Percentiles rank a stretch among this genome's conserved stretches.
phyloP scores from a whole-genome alignment of 2,888 invertebrate species.

The Criorhina ranunculi region DNA sequence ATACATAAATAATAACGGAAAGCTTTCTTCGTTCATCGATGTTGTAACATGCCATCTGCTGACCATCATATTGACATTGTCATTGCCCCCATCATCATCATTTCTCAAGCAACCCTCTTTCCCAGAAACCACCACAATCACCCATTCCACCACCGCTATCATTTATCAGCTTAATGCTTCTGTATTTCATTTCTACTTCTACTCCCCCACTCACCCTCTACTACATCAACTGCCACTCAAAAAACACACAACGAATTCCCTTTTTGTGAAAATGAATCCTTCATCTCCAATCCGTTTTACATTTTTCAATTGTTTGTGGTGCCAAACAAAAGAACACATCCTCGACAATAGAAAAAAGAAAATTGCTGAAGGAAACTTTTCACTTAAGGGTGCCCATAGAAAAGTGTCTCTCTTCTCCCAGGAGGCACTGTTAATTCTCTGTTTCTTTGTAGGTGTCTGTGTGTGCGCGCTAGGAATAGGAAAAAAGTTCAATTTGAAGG shows the following conservation, averaged over 20 bases:
- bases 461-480: not conserved
- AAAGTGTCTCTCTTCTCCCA: conserved; percentile 36
- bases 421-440: conserved; percentile 65
- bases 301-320: conserved; percentile 72
- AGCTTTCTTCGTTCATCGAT: conserved; percentile 32
- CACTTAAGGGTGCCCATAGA: conserved; percentile 68
- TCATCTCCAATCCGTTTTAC: conserved; percentile 73
- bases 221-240: conserved; percentile 30
- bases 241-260: conserved; percentile 65
- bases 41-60: conserved; percentile 65
- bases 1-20: conserved; percentile 35
- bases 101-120: conserved; percentile 2
- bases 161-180: conserved; percentile 70
- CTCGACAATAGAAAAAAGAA: conserved; percentile 10
- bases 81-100: conserved; percentile 47
- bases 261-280: conserved; percentile 59
- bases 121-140: conserved; percentile 1
- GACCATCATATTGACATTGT: conserved; percentile 70
- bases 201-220: not conserved
- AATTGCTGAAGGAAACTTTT: conserved; percentile 54
- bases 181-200: conserved; percentile 57
- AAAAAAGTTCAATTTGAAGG: conserved; percentile 58
- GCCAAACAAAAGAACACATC: conserved; percentile 73
- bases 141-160: conserved; percentile 27
- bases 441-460: not conserved